Conservation (phyloP, 2,888 invertebrate species). For the Apamea anceps region DNA sequence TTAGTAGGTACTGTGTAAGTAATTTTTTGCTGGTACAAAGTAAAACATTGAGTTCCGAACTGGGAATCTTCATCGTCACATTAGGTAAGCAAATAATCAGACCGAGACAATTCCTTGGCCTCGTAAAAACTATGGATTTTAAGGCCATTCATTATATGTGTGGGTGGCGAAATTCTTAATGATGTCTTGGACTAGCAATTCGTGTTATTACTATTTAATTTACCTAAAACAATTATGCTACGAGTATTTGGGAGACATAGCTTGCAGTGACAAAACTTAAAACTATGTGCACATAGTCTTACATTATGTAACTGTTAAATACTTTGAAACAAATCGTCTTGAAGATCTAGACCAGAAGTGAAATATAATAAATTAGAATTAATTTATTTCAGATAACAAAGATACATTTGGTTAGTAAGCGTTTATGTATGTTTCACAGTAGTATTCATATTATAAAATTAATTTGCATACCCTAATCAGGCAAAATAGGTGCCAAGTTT, state of each 20-base stretch:
- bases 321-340: background rate
- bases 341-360: background rate
- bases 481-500: too few species aligned
- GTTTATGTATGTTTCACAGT: background rate
- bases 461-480: too few species aligned
- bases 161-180: constrained; percentile 3
- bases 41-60: constrained; percentile 5
- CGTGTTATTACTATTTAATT: background rate
- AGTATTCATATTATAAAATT: too few species aligned
- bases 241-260: background rate
- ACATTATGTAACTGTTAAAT: background rate
- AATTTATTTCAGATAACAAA: too few species aligned
- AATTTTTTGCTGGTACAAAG: background rate
- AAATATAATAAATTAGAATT: background rate
- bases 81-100: constrained; percentile 61
- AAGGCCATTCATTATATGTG: constrained; percentile 43
- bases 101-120: constrained; percentile 66
- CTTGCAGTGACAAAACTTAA: background rate
- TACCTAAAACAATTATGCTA: background rate
- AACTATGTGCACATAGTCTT: background rate
- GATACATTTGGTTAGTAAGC: too few species aligned
- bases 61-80: constrained; percentile 35
- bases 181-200: background rate
- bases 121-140: constrained; percentile 59
- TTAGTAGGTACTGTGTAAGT: background rate